These are phyloP conservation scores for Microtus richardsoni DNA, from an alignment of 2,113 vertebrate species.

Conservation along the genomic window DNA sequence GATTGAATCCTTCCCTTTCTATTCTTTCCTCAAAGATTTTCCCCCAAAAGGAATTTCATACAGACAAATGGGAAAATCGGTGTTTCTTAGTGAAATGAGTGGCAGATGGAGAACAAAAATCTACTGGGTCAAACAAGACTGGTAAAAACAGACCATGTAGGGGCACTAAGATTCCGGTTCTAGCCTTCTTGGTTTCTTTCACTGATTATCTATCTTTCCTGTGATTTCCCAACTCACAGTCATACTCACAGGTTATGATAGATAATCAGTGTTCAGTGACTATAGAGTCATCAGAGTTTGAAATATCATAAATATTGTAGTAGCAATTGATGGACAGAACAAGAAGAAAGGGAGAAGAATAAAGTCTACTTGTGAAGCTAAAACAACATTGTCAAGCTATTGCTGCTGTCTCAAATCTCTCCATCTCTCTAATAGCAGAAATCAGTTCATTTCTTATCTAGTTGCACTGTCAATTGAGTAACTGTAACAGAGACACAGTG, in stretches of 20 bases:
- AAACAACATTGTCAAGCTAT: not conserved
- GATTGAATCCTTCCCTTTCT: not conserved
- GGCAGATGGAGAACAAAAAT: slow-evolving; percentile 2
- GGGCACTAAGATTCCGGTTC: not conserved
- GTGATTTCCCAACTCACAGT: no score
- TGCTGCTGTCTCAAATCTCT: not conserved
- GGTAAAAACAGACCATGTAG: not conserved
- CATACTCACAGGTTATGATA: not conserved
- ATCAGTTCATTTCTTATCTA: not conserved
- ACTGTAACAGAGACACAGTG: not conserved
- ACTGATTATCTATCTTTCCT: no score
- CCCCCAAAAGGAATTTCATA: slow-evolving; percentile 7
- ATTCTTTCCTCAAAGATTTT: not conserved
- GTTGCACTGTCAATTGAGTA: not conserved
- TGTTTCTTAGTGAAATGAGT: not conserved
- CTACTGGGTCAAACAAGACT: not conserved
- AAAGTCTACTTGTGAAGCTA: not conserved
- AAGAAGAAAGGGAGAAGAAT: not conserved
- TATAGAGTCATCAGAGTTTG: not conserved
- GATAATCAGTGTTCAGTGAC: not conserved
- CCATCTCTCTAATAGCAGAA: not conserved
- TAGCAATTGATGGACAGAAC: not conserved
- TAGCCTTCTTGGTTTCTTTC: not conserved
- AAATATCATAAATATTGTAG: not conserved
- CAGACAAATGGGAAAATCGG: not conserved